Base-by-base conservation (phyloP, 2,888 invertebrate genomes). In the Leptura quadrifasciata region DNA sequence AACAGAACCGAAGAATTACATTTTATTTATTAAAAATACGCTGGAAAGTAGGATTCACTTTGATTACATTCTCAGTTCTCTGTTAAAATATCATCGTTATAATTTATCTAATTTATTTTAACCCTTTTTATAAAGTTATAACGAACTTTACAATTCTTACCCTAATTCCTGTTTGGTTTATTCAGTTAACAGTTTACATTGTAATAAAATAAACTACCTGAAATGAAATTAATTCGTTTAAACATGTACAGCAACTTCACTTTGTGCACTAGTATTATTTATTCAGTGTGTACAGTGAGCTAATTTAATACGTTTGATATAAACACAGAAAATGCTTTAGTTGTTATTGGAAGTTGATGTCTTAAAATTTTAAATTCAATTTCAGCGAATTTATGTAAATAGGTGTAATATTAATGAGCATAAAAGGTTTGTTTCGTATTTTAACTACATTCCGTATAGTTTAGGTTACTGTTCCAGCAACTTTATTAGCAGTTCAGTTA, bases 291-390 rank as follows among this genome's bases (percentile, higher is more conserved):
- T 17, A 24, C 21, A 47, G 24, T 24, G 9, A 15, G 15, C 52
- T 65, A 65, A 65, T 65, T 65, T 65, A 52, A 65, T 65, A 18
- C 9, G 52, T 20, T 65, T n/a, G 3, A 12, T 52, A 31, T 68
- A 31, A 67, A 68, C 67, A 31, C 55, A 24, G 17, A 24, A 55
- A 55, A 55, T 68, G 55, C 24, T 65, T 65, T 24, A 68, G 24
- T 47, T 24, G 60, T 60, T 52, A 65, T 65, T 52, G 52, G 21
- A 65, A 52, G 65, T 52, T 54, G 27, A 27, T 68, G 15, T 68
- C 24, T 17, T 55, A n/a, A 68, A 68, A 68, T 55, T 8, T 52
- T 18, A 68, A 68, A 68, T 68, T 68, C 67, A 55, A 68, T 68
- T 68, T 52, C 24, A 55, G 8, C 31, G 47, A 31, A 68, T 68